Base-by-base conservation (phyloP, 1,140 invertebrate genomes). In the Drosophila asahinai region DNA sequence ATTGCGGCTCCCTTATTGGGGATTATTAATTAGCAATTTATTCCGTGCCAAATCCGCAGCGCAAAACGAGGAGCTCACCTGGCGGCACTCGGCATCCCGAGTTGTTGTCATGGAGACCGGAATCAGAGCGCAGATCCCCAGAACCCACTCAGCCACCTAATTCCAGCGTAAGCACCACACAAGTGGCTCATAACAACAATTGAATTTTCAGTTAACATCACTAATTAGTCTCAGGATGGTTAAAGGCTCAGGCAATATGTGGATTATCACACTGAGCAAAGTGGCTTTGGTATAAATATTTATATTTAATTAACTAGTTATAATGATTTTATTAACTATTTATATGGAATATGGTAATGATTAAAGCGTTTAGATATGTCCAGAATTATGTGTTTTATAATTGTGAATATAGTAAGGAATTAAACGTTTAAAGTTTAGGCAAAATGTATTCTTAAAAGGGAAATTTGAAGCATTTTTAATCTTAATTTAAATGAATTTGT, bases 1-100 rank as follows among this genome's bases (percentile, higher is more conserved):
- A 67, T 19, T 64, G 51, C 5, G 25, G 49, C 15, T 55, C 25
- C 22, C 61, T 70, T 40, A 45, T 67, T 19, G 42, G 67, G 62
- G 63, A 67, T 71, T 67, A 71, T 71, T 71, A 71, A 71, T 71
- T 71, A 47, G 67, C 40, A 33, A 71, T 67, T 71, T 68, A 30
- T 66, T 49, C 19, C 14, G 4, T 25, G 19, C 61, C 11, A 30
- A 63, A 40, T 52, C 62, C 62, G 8, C 40, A 36, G 2, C 22
- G 15, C 15, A 4, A 25, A 4, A 25, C 27, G 27, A 30, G 27
- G 17, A 30, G 27, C 45, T 38, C 42, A 62, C 59, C 49, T 55
- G 48, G 4, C 12, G 30, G 30, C 15, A 27, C 12, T 38, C 5
- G 48, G 5, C 2, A 25, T 51, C n/a, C 25, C 40, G 1, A 48